Base-by-base conservation (phyloP, 2,113 vertebrate genomes). In the Petrocephalus microphthalmus region DNA sequence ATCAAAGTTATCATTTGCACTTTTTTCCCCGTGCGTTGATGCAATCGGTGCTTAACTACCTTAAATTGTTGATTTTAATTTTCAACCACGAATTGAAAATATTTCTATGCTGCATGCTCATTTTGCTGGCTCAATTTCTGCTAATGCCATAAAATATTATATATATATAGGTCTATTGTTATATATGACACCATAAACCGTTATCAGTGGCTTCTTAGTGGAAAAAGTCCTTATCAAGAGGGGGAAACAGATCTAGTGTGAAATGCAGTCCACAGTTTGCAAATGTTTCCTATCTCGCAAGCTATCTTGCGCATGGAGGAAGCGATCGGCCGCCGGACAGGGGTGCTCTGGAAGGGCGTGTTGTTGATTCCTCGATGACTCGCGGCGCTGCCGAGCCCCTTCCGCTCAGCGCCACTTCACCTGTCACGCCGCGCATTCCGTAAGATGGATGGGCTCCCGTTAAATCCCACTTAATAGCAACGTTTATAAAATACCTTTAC, bases 401-500 rank as follows among this genome's bases (percentile, higher is more conserved):
- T 64, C 87, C 85, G 84, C 87, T 89, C 84, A 47, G 81, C 87
- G 74, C 82, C 56, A 85, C 89, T 90, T 88, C 84, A 89, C 90
- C 90, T 91, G 91, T 89, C 91, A 91, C 81, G 88, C 60, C 20
- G 90, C 90, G 90, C 88, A 92, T 94, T 92, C 87, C 51, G 7
- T 89, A 95, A 95, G 94, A 96, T 94, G 92, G 95, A 95, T 92
- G 94, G 93, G 91, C 85, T 45, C 56, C 85, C 60, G 90, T 93
- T 94, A 95, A 95, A 94, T 94, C 90, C 94, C 95, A 93, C 94
- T 96, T 96, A 96, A 96, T 95, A 94, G 94, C 95, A 95, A 96
- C 93, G 96, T 96, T 95, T 95, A 95, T 95, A 95, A 95, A 96
- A 95, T 94, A 92, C 92, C 92, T 91, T 89, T 92, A 91, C 89